These are phyloP conservation scores for Endomychus coccineus DNA, from an alignment of 2,888 invertebrate species.

Conservation along the genomic window DNA sequence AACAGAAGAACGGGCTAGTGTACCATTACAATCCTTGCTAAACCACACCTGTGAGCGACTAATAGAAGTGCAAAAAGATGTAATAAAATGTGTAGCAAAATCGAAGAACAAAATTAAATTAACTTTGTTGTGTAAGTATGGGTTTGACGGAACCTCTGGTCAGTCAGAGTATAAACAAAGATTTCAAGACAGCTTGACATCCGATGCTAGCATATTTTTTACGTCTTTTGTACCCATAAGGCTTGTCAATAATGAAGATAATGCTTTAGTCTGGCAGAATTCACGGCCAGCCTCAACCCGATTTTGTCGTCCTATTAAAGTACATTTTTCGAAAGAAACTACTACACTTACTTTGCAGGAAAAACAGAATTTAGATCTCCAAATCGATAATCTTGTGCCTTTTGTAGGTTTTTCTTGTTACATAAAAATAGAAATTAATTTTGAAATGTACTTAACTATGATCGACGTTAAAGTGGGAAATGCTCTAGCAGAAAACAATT, in stretches of 20 bases:
- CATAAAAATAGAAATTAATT: constrained; percentile 7
- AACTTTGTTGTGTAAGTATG: constrained; percentile 30
- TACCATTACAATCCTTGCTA: too few species aligned
- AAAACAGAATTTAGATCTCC: constrained; percentile 17
- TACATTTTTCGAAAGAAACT: constrained; percentile 20
- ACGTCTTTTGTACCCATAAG: constrained; percentile 17
- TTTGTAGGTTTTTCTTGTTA: neutral
- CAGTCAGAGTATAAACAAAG: constrained; percentile 24
- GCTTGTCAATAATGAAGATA: constrained; percentile 5
- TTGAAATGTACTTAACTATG: constrained; percentile 22
- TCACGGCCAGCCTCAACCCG: constrained; percentile 22
- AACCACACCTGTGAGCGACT: too few species aligned
- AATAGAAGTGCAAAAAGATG: too few species aligned
- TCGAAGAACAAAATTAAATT: too few species aligned
- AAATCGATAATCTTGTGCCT: neutral
- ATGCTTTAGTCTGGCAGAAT: constrained; percentile 21
- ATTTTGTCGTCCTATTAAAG: constrained; percentile 22
- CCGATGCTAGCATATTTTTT: constrained; percentile 27
- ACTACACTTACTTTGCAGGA: constrained; percentile 19
- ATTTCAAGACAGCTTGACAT: constrained; percentile 15
- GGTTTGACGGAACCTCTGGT: constrained; percentile 25
- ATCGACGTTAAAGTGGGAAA: constrained; percentile 23
- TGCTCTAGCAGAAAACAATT: constrained; percentile 9
- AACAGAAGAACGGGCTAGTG: too few species aligned
- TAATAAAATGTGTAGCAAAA: too few species aligned